phyloP scores from a whole-genome alignment of 2,888 invertebrate species.

The Nasonovia ribisnigri region DNA sequence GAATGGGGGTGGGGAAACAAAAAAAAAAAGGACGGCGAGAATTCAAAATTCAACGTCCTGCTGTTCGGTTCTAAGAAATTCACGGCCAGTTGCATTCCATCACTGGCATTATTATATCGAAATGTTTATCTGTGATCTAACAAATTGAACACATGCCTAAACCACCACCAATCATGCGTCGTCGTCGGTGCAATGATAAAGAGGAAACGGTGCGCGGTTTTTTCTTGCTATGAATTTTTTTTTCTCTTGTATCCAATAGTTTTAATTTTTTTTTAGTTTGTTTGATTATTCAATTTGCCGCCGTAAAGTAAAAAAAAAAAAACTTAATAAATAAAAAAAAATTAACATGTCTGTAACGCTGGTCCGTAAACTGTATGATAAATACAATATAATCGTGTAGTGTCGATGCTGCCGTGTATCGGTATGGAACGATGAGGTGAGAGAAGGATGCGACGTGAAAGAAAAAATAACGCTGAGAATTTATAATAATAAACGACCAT shows the following conservation, averaged over 20 bases:
- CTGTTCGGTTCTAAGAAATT: slow-evolving; percentile 63
- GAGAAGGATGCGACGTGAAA: neutral
- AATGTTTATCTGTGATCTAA: slow-evolving; percentile 54
- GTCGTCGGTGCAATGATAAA: neutral
- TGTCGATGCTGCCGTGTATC: neutral
- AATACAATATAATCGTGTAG: neutral
- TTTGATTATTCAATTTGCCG: slow-evolving; percentile 45
- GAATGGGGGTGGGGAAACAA: slow-evolving; percentile 18
- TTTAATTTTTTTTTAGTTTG: neutral
- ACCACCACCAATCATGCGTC: neutral
- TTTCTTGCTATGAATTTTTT: neutral
- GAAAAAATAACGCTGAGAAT: neutral
- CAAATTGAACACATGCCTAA: slow-evolving; percentile 45
- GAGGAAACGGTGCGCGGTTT: neutral
- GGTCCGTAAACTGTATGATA: neutral
- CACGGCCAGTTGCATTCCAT: slow-evolving; percentile 63
- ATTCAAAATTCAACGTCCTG: slow-evolving; percentile 63
- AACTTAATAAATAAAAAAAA: neutral
- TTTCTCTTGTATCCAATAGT: neutral
- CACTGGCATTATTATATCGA: slow-evolving; percentile 47
- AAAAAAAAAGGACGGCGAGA: slow-evolving; percentile 42
- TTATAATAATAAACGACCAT: slow-evolving; percentile 28
- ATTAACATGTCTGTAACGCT: slow-evolving; percentile 30
- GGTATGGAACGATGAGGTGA: neutral
- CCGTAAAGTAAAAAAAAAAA: neutral